A percentile compares a stretch with the other conserved stretches of the same genome.
These are phyloP conservation scores for Sycobia sp. DNA, from an alignment of 1,140 invertebrate genomes.

Conservation along the genomic window DNA sequence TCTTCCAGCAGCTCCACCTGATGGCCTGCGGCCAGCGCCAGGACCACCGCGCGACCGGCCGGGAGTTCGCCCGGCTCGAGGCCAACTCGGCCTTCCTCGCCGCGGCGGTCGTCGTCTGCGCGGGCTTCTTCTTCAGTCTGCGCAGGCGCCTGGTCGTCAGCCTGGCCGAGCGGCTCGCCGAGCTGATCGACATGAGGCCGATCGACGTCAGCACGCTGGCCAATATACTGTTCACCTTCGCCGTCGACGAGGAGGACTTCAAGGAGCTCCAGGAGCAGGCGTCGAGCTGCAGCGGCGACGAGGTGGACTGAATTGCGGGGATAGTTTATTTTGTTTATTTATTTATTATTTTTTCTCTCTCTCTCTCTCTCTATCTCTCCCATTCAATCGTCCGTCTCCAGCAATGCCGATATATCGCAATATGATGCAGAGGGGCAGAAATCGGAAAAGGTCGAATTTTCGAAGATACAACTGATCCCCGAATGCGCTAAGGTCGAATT, in stretches of 20 bases:
- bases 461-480: too few species aligned
- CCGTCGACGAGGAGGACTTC: conserved; percentile 24
- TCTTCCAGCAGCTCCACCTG: conserved; percentile 38
- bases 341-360: too few species aligned
- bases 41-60: neutral
- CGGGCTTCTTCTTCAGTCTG: conserved; percentile 36
- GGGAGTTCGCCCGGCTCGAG: conserved; percentile 36
- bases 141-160: conserved; percentile 8
- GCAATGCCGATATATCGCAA: too few species aligned
- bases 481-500: too few species aligned
- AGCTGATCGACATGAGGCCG: conserved; percentile 13
- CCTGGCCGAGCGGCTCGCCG: conserved; percentile 1
- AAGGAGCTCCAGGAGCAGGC: neutral
- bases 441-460: too few species aligned
- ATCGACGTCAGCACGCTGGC: conserved; percentile 30
- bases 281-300: too few species aligned
- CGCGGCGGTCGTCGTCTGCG: conserved; percentile 42
- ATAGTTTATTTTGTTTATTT: too few species aligned
- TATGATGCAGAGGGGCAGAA: too few species aligned
- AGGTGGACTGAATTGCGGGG: too few species aligned
- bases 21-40: conserved; percentile 25
- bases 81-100: conserved; percentile 39
- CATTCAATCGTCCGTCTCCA: too few species aligned
- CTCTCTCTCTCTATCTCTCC: too few species aligned
- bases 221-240: conserved; percentile 30